Conservation (phyloP, 2,888 invertebrate species). For the Hipparchia sbordonii region DNA sequence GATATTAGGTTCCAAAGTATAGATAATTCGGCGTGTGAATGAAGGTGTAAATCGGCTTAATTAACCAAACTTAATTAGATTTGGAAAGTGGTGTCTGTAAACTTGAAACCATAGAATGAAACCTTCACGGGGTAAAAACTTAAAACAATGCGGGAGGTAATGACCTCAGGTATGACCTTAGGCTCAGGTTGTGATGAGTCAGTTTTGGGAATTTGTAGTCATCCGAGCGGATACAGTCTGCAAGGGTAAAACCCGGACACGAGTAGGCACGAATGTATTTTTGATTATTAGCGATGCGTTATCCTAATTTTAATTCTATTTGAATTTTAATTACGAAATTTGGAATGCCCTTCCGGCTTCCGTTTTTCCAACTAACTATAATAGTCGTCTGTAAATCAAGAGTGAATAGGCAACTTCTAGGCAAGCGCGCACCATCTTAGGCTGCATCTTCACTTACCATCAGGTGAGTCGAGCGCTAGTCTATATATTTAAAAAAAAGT, state of each 20-base stretch:
- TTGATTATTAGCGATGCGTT: neutral
- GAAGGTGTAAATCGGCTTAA: neutral
- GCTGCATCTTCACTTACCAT: too few relatives aligned
- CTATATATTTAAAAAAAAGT: too few relatives aligned
- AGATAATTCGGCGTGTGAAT: neutral
- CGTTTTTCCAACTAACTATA: too few relatives aligned
- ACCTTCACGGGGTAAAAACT: constrained; percentile 42
- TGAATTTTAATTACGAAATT: too few relatives aligned
- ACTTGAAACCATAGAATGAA: neutral
- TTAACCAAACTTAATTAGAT: neutral
- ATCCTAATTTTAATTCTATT: too few relatives aligned
- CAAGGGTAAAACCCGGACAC: neutral
- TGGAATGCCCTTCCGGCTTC: too few relatives aligned
- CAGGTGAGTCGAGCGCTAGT: too few relatives aligned
- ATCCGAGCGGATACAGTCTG: constrained; percentile 17
- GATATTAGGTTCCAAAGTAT: neutral
- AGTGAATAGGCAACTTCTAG: too few relatives aligned
- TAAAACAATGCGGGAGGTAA: constrained; percentile 64
- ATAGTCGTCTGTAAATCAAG: too few relatives aligned
- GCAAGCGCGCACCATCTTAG: too few relatives aligned
- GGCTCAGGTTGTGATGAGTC: constrained; percentile 51
- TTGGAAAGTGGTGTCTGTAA: neutral
- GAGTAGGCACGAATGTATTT: neutral
- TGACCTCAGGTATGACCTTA: constrained; percentile 50
- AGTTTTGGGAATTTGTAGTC: constrained; percentile 38